Percentiles rank a stretch among this genome's conserved stretches.
Evolutionary conservation across 2,888 invertebrate species (phyloP).

Genomic region (Rutpela maculata): DNA sequence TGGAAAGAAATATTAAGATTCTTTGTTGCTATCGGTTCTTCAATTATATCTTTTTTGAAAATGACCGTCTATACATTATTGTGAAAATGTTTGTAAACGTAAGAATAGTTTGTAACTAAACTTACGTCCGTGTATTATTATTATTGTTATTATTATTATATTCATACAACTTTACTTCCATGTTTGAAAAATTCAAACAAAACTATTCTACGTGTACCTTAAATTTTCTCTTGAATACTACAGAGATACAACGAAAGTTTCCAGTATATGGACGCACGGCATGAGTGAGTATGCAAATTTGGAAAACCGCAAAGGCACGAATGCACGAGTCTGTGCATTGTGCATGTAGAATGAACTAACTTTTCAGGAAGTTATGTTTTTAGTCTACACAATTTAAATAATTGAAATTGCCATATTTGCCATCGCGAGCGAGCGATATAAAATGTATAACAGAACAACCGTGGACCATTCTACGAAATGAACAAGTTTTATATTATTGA

Average conservation of each 20-base stretch:
- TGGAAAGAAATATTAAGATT: too few species aligned
- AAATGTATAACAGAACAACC: conserved; percentile 10
- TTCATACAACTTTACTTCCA: too few species aligned
- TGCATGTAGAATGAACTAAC: conserved; percentile 11
- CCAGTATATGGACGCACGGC: not conserved
- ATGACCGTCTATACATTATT: too few species aligned
- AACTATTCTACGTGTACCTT: too few species aligned
- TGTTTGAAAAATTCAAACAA: too few species aligned
- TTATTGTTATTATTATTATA: too few species aligned
- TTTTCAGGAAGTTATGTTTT: conserved; percentile 30
- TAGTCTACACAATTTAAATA: conserved; percentile 25
- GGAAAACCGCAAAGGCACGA: conserved; percentile 18
- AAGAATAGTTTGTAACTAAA: too few species aligned
- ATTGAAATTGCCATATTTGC: conserved; percentile 14
- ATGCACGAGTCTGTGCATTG: conserved; percentile 9
- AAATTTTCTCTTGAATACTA: too few species aligned
- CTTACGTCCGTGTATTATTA: too few species aligned
- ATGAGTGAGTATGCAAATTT: conserved; percentile 25
- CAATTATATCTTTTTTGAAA: too few species aligned
- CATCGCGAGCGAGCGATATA: not conserved
- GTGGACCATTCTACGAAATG: not conserved
- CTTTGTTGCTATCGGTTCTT: too few species aligned
- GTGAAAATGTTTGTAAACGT: too few species aligned
- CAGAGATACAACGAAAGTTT: not conserved
- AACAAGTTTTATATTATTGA: not conserved